phyloP scores from a whole-genome alignment of 2,888 invertebrate genomes.

The Drosophila mercatorum region DNA sequence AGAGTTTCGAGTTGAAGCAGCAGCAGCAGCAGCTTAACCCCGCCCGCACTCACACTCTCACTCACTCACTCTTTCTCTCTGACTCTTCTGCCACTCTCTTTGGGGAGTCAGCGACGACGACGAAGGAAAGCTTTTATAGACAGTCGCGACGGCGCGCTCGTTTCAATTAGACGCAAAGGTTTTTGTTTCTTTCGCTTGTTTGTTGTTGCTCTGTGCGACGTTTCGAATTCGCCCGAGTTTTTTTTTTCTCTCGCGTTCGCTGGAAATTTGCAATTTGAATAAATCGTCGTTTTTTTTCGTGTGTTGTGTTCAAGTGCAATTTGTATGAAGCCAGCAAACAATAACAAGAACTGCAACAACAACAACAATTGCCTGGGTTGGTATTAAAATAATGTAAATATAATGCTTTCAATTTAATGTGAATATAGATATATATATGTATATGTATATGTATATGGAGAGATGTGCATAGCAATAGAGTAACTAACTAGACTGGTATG shows the following conservation, averaged over 20 bases:
- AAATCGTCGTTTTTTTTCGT: conserved; percentile 45
- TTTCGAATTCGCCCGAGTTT: conserved; percentile 21
- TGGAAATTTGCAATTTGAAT: conserved; percentile 48
- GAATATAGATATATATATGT: neutral
- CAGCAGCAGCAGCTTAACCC: conserved; percentile 29
- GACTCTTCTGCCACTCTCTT: conserved; percentile 9
- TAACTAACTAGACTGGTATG: neutral
- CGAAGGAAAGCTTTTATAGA: conserved; percentile 42
- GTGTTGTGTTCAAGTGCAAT: conserved; percentile 47
- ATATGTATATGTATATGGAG: conserved; percentile 1
- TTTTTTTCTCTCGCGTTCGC: conserved; percentile 6
- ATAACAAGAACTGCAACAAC: neutral
- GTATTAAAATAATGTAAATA: conserved; percentile 29
- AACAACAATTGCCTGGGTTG: conserved; percentile 32
- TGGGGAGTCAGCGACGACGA: conserved; percentile 19
- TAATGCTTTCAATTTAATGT: too few species aligned
- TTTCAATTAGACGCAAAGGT: conserved; percentile 63
- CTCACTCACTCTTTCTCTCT: conserved; percentile 10
- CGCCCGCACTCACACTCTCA: conserved; percentile 24
- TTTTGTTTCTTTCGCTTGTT: neutral
- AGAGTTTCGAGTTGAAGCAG: conserved; percentile 22
- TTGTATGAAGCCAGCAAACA: conserved; percentile 22
- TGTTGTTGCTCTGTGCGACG: neutral
- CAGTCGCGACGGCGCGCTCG: conserved; percentile 78
- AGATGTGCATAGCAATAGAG: conserved; percentile 10